Evolutionary conservation across 64 coral and sea anemone species (phyloP), one percentile per base, ranked within the genome.

Genomic region (Orbicella faveolata): DNA sequence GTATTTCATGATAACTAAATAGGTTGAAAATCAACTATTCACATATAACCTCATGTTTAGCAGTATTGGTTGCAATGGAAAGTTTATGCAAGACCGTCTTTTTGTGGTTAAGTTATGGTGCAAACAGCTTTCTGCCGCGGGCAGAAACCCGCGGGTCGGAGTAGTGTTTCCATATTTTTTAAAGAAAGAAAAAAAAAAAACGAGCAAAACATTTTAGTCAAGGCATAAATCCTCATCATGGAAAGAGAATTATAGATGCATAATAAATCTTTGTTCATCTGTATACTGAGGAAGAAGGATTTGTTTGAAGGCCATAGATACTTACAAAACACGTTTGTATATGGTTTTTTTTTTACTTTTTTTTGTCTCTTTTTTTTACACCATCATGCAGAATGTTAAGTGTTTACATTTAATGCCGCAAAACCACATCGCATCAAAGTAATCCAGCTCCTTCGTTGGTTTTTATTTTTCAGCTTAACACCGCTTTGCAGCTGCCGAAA

Each of bases 371-470:
- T 81, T 34, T 48, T 26, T 53, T 25, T 48, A 18, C 41, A 19
- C 70, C 70, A 85, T 85, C 66, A 73, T 85, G 25, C 82, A 52
- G 63, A 85, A 73, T 82, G 79, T 64, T 19, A 18, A 39, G 10
- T 85, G 82, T 85, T 85, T 85, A 65, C 82, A 83, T 83, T 83
- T 36, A 41, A 83, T 83, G 61, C 67, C 21, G 67, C 36, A 62
- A 80, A 80, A 80, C 52, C 52, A 10, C 53, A 82, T 64, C 59
- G 13, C 53, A 82, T 64, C 59, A 6, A 68, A n/a, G 36, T 85
- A 72, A 36, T 36, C 68, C 63, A 21, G 36, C 41, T 52, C 30
- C 68, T 85, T 68, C 11, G 0, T 52, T 36, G 23, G 67, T 70
- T 70, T 67, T 23, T 70, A 1, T 26, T 70, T 33, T 70, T 12